These are phyloP conservation scores for Kryptolebias marmoratus DNA, from an alignment of 2,113 vertebrate species.

Conservation along the genomic window DNA sequence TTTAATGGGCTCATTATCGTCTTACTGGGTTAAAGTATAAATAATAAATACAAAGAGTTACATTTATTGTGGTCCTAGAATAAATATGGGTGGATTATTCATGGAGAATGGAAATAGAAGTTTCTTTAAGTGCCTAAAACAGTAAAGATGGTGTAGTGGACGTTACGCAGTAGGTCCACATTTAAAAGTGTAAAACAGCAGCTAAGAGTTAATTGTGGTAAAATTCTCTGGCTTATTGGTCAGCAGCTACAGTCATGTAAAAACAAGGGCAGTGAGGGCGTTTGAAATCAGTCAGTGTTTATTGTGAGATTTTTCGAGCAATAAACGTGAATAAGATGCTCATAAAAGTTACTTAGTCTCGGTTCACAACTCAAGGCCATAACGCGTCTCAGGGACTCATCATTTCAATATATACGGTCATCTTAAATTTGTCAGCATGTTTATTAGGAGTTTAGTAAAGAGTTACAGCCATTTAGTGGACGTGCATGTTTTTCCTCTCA, in stretches of 20 bases:
- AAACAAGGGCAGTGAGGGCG: constrained; percentile 25
- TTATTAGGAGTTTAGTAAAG: constrained; percentile 51
- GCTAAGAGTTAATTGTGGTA: constrained; percentile 1
- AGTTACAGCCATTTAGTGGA: constrained; percentile 23
- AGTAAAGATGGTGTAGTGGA: neutral
- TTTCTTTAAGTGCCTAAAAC: neutral
- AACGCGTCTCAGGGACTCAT: constrained; percentile 22
- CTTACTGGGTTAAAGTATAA: neutral
- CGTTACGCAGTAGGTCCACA: neutral
- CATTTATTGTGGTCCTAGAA: too few relatives aligned
- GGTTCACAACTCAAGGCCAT: constrained; percentile 42
- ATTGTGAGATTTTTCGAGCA: constrained; percentile 51
- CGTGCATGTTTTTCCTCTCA: constrained; percentile 22
- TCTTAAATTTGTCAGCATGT: constrained; percentile 52
- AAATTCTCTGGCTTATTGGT: constrained; percentile 8
- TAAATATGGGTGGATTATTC: neutral
- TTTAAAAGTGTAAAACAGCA: constrained; percentile 6
- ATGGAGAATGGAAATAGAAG: neutral
- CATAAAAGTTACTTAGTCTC: constrained; percentile 58
- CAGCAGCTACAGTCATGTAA: constrained; percentile 2
- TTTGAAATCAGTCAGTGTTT: constrained; percentile 54
- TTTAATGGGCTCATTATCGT: constrained; percentile 38
- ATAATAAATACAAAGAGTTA: too few relatives aligned
- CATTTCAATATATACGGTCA: constrained; percentile 41
- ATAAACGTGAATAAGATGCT: constrained; percentile 57